Conservation (phyloP, 2,113 vertebrate genomes). For the Halcyon senegalensis region DNA sequence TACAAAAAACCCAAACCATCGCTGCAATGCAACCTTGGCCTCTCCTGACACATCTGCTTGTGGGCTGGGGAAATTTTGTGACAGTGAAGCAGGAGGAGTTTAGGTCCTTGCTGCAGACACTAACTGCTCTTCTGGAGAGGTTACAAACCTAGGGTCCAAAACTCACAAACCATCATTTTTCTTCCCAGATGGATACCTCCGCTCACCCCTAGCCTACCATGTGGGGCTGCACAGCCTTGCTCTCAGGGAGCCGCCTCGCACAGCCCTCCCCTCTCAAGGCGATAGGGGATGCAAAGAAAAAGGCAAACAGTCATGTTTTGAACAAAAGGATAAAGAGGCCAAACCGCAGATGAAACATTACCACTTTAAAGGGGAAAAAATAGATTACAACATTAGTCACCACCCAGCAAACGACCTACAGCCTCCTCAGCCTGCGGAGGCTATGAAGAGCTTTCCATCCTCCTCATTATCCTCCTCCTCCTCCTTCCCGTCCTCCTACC, state of each 20-base stretch:
- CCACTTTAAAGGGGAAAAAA: slow-evolving; percentile 36
- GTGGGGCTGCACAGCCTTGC: background rate
- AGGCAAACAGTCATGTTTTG: background rate
- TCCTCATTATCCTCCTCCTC: background rate
- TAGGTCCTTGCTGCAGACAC: background rate
- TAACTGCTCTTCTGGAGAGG: background rate
- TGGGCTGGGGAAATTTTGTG: background rate
- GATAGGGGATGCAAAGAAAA: background rate
- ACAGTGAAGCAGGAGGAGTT: background rate
- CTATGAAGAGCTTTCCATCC: slow-evolving; percentile 12
- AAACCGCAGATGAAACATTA: slow-evolving; percentile 35
- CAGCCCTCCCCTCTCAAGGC: background rate
- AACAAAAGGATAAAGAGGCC: slow-evolving; percentile 27
- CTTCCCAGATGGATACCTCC: background rate
- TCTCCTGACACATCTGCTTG: background rate
- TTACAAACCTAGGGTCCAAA: background rate
- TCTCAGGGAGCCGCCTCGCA: background rate
- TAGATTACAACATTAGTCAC: slow-evolving; percentile 53
- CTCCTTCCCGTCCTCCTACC: background rate
- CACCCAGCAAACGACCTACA: background rate
- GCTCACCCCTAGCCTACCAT: fast-evolving
- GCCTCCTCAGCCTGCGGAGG: background rate
- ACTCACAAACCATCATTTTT: background rate
- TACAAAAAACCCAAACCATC: background rate
- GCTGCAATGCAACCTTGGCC: fast-evolving